Evolutionary conservation across 1,140 invertebrate species (phyloP).

Genomic region (Halictus rubicundus): DNA sequence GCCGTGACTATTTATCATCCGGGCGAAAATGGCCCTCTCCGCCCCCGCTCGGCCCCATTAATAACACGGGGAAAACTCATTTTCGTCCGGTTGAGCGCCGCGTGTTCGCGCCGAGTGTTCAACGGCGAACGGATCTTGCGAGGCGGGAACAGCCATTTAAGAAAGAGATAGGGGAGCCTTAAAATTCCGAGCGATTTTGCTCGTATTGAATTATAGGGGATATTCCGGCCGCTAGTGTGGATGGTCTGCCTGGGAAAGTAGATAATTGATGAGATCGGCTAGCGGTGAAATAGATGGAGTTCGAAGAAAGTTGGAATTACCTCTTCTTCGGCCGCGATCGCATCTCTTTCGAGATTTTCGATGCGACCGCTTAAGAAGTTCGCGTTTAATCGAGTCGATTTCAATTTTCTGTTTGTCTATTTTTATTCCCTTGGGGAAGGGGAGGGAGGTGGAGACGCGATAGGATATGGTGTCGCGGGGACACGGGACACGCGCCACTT

Average conservation of each 20-base stretch:
- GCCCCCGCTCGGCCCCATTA: slow-evolving; percentile 54
- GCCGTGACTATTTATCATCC: slow-evolving; percentile 70
- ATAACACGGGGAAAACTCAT: slow-evolving; percentile 65
- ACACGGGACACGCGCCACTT: not conserved
- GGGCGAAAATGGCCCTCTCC: slow-evolving; percentile 60
- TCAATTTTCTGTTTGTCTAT: not conserved
- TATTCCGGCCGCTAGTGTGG: not conserved
- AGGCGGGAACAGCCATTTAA: slow-evolving; percentile 33
- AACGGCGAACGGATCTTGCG: not conserved
- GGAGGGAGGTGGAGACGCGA: not conserved
- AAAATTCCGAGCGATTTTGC: slow-evolving; percentile 25
- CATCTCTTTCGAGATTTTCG: not conserved
- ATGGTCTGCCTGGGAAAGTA: slow-evolving; percentile 13
- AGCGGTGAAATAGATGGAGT: not conserved
- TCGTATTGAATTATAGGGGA: slow-evolving; percentile 31
- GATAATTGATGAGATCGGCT: slow-evolving; percentile 38
- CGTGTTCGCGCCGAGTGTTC: slow-evolving; percentile 5
- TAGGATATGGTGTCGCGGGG: not conserved
- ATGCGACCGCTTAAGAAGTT: not conserved
- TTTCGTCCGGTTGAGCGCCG: slow-evolving; percentile 53
- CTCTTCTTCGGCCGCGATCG: not conserved
- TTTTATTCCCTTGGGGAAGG: not conserved
- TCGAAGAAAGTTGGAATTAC: not conserved
- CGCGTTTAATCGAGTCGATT: not conserved
- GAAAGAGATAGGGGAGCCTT: slow-evolving; percentile 17